Conservation (phyloP, 2,113 vertebrate species). For the Carettochelys insculpta region DNA sequence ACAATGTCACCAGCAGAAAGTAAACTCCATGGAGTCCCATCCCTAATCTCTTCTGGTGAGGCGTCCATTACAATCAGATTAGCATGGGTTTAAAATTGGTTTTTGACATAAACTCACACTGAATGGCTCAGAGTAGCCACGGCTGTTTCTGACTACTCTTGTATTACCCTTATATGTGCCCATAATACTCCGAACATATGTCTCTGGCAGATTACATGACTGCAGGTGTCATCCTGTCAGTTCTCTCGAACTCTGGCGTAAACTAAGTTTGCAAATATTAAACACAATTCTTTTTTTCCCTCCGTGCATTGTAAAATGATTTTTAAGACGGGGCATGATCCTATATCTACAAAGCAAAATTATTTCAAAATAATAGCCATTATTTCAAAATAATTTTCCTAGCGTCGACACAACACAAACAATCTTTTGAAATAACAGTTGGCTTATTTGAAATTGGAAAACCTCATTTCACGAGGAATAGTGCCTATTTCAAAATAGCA, state of each 20-base stretch:
- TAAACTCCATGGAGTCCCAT: not conserved
- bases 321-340: not conserved
- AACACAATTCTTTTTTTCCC: not conserved
- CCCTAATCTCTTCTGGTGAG: not conserved
- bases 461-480: no score
- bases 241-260: not conserved
- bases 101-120: not conserved
- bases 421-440: no score
- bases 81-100: not conserved
- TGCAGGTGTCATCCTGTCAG: not conserved
- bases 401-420: no score
- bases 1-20: no score
- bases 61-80: not conserved
- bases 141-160: not conserved
- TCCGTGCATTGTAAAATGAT: no score
- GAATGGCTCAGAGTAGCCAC: not conserved
- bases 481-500: no score
- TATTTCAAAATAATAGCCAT: no score
- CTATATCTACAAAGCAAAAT: no score
- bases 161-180: not conserved
- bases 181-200: not conserved
- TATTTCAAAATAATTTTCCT: no score
- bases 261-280: not conserved
- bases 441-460: no score
- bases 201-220: no score